A percentile compares a stretch with the other conserved stretches of the same genome.
phyloP scores from a whole-genome alignment of 1,140 invertebrate species.

The Camponotus vicinus region DNA sequence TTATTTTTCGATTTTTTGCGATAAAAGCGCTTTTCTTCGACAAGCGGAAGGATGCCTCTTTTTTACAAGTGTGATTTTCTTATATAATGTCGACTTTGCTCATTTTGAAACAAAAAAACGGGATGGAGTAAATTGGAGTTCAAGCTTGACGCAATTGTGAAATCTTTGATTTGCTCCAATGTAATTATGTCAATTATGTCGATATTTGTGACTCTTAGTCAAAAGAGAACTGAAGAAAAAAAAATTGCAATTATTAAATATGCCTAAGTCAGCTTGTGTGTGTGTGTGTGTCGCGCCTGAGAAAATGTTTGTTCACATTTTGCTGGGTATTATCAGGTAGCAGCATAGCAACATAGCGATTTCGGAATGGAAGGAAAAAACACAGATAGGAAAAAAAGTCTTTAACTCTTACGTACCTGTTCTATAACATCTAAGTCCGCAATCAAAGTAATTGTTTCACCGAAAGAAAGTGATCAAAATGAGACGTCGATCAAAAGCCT shows the following conservation, averaged over 20 bases:
- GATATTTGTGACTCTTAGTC: conserved; percentile 12
- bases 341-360: conserved; percentile 6
- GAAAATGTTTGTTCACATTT: conserved; percentile 20
- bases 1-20: not conserved
- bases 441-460: conserved; percentile 68
- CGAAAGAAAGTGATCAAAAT: conserved; percentile 52
- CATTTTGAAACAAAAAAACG: not conserved
- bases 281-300: not conserved
- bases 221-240: conserved; percentile 12
- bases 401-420: conserved; percentile 70
- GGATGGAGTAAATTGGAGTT: not conserved
- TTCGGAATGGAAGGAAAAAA: not conserved
- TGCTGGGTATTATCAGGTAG: conserved; percentile 15
- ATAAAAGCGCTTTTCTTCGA: not conserved
- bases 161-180: conserved; percentile 35
- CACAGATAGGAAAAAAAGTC: not conserved
- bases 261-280: conserved; percentile 40
- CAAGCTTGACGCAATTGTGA: conserved; percentile 5
- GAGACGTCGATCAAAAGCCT: conserved; percentile 62
- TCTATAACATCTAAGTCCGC: conserved; percentile 63
- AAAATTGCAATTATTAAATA: conserved; percentile 43
- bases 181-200: conserved; percentile 42
- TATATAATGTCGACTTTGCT: not conserved
- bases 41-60: not conserved
- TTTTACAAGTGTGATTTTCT: not conserved